Evolutionary conservation across 2,888 invertebrate genomes (phyloP), one percentile per base, ranked within the genome.

Genomic region (Lasioglossum malachurum): DNA sequence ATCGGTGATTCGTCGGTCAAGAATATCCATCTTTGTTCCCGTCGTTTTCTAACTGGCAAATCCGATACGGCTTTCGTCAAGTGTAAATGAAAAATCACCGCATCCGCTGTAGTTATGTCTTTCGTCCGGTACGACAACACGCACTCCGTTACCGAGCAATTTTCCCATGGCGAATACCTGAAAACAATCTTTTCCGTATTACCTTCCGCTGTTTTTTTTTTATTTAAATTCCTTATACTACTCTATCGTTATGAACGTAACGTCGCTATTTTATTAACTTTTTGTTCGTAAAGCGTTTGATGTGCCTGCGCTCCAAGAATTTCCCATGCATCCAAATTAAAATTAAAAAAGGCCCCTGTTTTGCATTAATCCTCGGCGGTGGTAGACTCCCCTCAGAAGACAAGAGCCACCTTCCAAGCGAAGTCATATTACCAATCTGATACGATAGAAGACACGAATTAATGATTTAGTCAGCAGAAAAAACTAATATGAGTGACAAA

Each of bases 1-100:
- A 93, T 92, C 0, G 97, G 97, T 31, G 97, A 96, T 94, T 97
- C 97, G 89, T 97, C 97, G 0, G 96, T 97, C 80, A 97, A 94
- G 90, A 97, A 97, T 72, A 97, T 96, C 97, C 97, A 97, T 88
- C 96, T 96, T 94, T 97, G 97, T 35, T 89, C 84, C 4, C 93
- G 86, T 0, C 90, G 92, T 3, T 95, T 95, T 76, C 96, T 95
- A 3, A 96, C 95, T 4, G 97, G 97, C 67, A 97, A 93, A 57
- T 96, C 96, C 0, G 96, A 88, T 0, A 96, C 92, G 23, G 94
- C 94, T 71, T 93, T 93, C 23, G 95, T 96, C 44, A 96, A 92
- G 86, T 97, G 96, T 69, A 97, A 92, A 91, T 97, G 97, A 91
- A 97, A 96, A 27, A 97, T 91, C 0, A 98, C 97, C 1, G 97